Conservation (phyloP, 1,140 invertebrate genomes). For the Magallana ariakensis region DNA sequence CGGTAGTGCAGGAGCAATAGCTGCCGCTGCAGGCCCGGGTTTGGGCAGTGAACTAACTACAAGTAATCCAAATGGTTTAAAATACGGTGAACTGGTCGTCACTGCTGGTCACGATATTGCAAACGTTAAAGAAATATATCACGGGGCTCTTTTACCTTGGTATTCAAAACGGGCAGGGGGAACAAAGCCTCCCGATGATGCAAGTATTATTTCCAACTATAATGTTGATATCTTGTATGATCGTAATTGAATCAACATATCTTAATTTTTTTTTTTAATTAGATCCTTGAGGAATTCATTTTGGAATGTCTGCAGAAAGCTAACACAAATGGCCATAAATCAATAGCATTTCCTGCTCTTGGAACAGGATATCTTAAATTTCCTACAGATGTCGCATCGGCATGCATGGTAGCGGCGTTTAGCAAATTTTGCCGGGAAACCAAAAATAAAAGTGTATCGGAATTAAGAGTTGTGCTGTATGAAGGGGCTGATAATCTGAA, state of each 20-base stretch:
- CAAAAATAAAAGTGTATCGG: neutral
- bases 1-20: neutral
- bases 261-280: neutral
- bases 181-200: neutral
- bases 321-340: conserved; percentile 29
- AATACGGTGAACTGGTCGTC: neutral
- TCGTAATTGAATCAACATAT: too few species aligned
- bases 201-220: neutral
- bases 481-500: conserved; percentile 17
- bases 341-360: conserved; percentile 47
- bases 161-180: conserved; percentile 13
- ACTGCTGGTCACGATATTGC: neutral
- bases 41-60: neutral
- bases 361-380: conserved; percentile 44
- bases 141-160: neutral
- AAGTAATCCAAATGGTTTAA: neutral
- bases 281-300: conserved; percentile 40
- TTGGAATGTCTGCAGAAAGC: conserved; percentile 33
- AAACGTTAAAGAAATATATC: neutral
- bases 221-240: too few species aligned
- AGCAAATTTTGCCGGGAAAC: conserved; percentile 46
- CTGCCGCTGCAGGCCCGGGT: neutral
- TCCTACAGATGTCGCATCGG: conserved; percentile 37
- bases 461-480: conserved; percentile 47
- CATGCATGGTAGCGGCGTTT: conserved; percentile 44